Evolutionary conservation across 2,888 invertebrate genomes (phyloP).

Genomic region (Diadromus collaris): DNA sequence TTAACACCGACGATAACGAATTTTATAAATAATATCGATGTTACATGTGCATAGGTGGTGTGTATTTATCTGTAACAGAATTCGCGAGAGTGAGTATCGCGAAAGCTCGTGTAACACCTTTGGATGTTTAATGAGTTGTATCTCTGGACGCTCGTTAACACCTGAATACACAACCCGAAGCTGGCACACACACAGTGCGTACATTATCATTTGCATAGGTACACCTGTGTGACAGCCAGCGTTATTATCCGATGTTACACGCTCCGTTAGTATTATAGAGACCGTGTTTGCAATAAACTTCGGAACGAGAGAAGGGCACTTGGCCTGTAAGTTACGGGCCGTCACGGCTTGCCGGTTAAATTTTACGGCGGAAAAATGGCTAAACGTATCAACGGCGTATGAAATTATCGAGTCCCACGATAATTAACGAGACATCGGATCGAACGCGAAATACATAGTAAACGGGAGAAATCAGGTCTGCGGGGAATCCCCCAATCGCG

Average conservation of each 20-base stretch:
- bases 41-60: conserved; percentile 17
- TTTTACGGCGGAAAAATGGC: background rate
- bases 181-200: conserved; percentile 30
- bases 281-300: background rate
- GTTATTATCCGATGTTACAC: conserved; percentile 34
- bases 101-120: conserved; percentile 37
- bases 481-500: conserved; percentile 17
- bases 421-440: conserved; percentile 3
- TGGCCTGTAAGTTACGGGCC: background rate
- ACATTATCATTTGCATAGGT: conserved; percentile 47
- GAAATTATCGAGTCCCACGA: background rate
- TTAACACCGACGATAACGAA: background rate
- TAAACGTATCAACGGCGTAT: background rate
- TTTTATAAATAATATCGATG: conserved; percentile 46
- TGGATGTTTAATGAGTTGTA: conserved; percentile 50
- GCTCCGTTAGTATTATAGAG: background rate
- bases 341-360: background rate
- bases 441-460: background rate
- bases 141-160: conserved; percentile 54
- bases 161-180: conserved; percentile 49
- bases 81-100: conserved; percentile 38
- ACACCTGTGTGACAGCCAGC: conserved; percentile 50
- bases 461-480: conserved; percentile 32
- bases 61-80: conserved; percentile 35
- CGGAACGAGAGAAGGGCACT: background rate